Base-by-base conservation (phyloP, 2,888 invertebrate genomes). In the Trichacis sp. region DNA sequence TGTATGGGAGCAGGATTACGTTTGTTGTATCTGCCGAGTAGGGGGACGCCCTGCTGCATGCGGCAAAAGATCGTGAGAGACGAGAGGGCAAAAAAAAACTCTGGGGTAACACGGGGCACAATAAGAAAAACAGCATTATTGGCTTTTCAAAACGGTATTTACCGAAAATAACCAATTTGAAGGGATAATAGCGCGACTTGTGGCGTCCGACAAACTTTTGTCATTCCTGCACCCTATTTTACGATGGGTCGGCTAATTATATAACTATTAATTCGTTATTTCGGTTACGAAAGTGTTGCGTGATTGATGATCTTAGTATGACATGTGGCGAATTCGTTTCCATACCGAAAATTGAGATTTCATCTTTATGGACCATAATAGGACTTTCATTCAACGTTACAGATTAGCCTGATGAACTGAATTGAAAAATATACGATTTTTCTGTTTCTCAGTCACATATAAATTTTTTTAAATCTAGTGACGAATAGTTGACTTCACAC, bases 111-210 rank as follows among this genome's bases (percentile, higher is more conserved):
- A 48, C 59, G 52, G 48, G 59, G 47, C 52, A 83, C 82, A 83
- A 82, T 82, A 60, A 77, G 72, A 74, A 78, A 79, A 83, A 84
- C 83, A 83, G 78, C 79, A 78, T 84, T 83, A 84, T 84, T 84
- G 84, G 83, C 84, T 82, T 83, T 81, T 83, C 81, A 83, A 80
- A 82, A 81, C 73, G 79, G 83, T 83, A 83, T 84, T 84, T 84
- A 84, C 83, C 78, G 81, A 84, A 84, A 84, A 84, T 83, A 84
- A 82, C 78, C 82, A 84, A 83, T 84, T 78, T 78, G 77, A 77
- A 74, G 63, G 83, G 82, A 80, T 81, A 80, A 80, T 78, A 72
- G 73, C 42, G 43, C 54, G 47, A 60, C 60, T 67, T 52, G 62
- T 62, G 67, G 62, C 64, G 61, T 50, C 59, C 50, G 56, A 53